Conservation (phyloP, 2,797 vertebrate genomes). For the Myiothlypis coronata region DNA sequence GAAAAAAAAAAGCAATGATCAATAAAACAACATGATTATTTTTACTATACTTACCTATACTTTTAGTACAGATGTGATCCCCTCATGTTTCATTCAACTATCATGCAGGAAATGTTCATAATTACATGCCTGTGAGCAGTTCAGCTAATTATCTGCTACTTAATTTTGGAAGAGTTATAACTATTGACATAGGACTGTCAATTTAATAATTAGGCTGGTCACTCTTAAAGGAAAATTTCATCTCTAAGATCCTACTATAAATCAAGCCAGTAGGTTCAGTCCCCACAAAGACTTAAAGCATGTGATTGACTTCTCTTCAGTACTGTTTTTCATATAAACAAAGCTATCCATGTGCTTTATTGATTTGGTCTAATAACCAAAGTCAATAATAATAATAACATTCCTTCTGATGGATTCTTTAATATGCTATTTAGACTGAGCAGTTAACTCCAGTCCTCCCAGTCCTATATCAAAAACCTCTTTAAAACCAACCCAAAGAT, state of each 20-base stretch:
- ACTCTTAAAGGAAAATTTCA: not conserved
- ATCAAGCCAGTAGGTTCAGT: not conserved
- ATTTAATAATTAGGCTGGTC: conserved; percentile 3
- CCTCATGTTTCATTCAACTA: not conserved
- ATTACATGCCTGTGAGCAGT: not conserved
- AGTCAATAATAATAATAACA: not conserved
- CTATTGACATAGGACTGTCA: not conserved
- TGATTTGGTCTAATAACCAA: not conserved
- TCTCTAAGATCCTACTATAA: not conserved
- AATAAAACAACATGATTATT: not conserved
- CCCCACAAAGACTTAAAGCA: not conserved
- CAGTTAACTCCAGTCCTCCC: not conserved
- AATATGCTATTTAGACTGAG: not conserved
- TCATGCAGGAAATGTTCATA: not conserved
- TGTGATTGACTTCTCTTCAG: not conserved
- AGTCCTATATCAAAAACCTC: not conserved
- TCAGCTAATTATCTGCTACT: not conserved
- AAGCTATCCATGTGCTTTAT: not conserved
- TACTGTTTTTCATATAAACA: not conserved
- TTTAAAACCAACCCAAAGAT: not conserved
- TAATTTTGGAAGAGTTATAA: not conserved
- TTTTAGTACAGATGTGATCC: not conserved
- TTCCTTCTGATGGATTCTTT: not conserved
- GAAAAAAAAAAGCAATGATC: not conserved
- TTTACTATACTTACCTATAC: not conserved